These are phyloP conservation scores for Rafetus swinhoei DNA, from an alignment of 2,113 vertebrate genomes.

Conservation along the genomic window DNA sequence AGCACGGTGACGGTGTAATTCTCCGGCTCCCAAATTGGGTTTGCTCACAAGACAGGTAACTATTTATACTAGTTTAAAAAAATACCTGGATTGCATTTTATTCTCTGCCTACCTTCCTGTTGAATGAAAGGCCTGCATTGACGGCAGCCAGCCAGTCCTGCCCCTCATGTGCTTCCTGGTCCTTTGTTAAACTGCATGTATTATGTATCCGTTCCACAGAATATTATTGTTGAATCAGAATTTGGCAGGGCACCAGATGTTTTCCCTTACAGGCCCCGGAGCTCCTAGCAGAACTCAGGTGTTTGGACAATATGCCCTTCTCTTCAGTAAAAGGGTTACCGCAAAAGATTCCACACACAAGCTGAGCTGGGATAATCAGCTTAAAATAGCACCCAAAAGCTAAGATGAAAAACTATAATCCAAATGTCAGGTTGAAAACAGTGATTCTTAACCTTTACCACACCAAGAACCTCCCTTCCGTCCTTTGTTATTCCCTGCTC, in stretches of 20 bases:
- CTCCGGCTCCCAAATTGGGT: not conserved
- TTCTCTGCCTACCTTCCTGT: not conserved
- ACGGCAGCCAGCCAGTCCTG: not conserved
- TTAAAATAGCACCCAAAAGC: not conserved
- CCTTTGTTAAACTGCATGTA: not conserved
- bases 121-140: not conserved
- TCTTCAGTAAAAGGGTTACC: not conserved
- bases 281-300: not conserved
- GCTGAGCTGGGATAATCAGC: rapidly evolving
- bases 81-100: not conserved
- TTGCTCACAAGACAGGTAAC: not conserved
- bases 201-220: rapidly evolving
- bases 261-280: not conserved
- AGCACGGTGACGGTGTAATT: not conserved
- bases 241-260: not conserved
- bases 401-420: not conserved
- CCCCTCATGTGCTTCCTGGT: not conserved
- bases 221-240: not conserved
- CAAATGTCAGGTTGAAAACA: rapidly evolving
- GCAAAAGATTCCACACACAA: not conserved
- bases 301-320: not conserved
- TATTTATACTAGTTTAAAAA: not conserved
- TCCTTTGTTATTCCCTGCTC: rapidly evolving
- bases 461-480: not conserved
- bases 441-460: rapidly evolving